A percentile compares a stretch with the other conserved stretches of the same genome.
Evolutionary conservation across 1,140 invertebrate genomes (phyloP).

Genomic region (Bombyx mandarina): DNA sequence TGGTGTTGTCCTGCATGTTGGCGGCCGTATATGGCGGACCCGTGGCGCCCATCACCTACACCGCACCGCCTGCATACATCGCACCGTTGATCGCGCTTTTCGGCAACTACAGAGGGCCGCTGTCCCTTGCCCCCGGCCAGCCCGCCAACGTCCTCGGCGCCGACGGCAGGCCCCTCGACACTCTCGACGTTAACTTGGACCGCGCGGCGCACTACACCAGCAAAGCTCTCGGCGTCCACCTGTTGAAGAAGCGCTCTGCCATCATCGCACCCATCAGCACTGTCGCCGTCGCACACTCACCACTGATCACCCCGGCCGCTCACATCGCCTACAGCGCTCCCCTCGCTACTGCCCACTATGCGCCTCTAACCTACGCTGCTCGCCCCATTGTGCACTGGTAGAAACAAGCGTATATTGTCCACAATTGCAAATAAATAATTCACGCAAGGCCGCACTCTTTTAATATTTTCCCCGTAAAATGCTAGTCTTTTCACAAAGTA

Average conservation of each 20-base stretch:
- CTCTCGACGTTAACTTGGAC: conserved; percentile 59
- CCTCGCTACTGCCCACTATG: conserved; percentile 5
- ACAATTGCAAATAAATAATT: no score
- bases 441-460: no score
- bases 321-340: conserved; percentile 18
- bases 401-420: no score
- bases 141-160: conserved; percentile 40
- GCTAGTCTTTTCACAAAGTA: no score
- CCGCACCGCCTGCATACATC: conserved; percentile 9
- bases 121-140: conserved; percentile 45
- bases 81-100: conserved; percentile 8
- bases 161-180: conserved; percentile 49
- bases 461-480: no score
- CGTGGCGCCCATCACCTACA: conserved; percentile 22
- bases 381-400: conserved; percentile 5
- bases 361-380: conserved; percentile 1
- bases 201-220: conserved; percentile 52
- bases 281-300: conserved; percentile 10
- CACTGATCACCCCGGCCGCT: conserved; percentile 9
- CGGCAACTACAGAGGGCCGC: conserved; percentile 38
- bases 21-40: conserved; percentile 43
- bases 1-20: conserved; percentile 68
- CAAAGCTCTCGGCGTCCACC: conserved; percentile 31
- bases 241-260: conserved; percentile 21
- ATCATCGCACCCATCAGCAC: conserved; percentile 3